Conservation (phyloP, 2,888 invertebrate species). For the Oscheius myriophilus region DNA sequence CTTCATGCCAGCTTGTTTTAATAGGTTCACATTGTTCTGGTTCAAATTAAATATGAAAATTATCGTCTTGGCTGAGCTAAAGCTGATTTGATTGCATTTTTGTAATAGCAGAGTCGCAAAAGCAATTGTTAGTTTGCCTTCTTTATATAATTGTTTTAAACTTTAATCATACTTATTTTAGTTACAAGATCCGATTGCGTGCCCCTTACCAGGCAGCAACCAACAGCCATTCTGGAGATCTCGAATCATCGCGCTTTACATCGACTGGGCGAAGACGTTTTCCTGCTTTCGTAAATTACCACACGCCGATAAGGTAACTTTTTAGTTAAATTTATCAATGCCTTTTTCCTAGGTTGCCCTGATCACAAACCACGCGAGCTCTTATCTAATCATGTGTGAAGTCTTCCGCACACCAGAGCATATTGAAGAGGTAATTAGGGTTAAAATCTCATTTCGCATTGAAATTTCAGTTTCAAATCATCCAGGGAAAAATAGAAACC, state of each 20-base stretch:
- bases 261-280: conserved; percentile 70
- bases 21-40: too few relatives aligned
- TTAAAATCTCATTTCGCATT: neutral
- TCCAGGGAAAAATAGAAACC: conserved; percentile 22
- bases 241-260: conserved; percentile 66
- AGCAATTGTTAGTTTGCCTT: too few relatives aligned
- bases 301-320: conserved; percentile 64
- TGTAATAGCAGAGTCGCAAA: too few relatives aligned
- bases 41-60: too few relatives aligned
- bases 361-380: conserved; percentile 68
- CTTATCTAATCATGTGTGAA: conserved; percentile 70
- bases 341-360: conserved; percentile 58
- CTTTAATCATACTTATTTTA: conserved; percentile 16
- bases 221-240: conserved; percentile 69
- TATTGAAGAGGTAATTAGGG: conserved; percentile 34
- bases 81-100: too few relatives aligned
- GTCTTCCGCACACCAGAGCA: conserved; percentile 69
- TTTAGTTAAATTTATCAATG: neutral
- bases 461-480: neutral
- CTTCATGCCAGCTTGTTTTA: too few relatives aligned
- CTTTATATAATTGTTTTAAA: neutral
- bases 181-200: conserved; percentile 63
- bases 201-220: conserved; percentile 47
- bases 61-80: too few relatives aligned
- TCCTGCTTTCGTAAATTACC: conserved; percentile 64